Base-by-base conservation (phyloP, 2,113 vertebrate genomes). In the Prunella himalayana region DNA sequence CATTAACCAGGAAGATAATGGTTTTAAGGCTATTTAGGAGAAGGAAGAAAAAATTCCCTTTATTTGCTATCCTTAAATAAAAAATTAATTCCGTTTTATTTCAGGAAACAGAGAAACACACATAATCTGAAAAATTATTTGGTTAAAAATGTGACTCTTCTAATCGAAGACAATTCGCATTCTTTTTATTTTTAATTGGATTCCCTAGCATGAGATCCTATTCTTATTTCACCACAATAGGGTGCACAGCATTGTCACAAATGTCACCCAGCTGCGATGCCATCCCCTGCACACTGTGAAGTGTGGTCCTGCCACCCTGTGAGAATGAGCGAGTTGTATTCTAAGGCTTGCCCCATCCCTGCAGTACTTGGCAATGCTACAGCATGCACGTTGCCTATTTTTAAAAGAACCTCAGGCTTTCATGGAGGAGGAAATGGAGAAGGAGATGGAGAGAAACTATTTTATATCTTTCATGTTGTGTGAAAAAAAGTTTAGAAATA, bases 371-470 rank as follows among this genome's bases (percentile, higher is more conserved):
- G 41, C 63, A 93, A 39, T 6, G 50, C 41, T 76, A 11, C 4
- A 5, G 31, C 35, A 25, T 1, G 14, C 15, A 64, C 0, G 0
- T 7, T 27, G 49, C 8, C 23, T 85, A 5, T 49, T 82, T 82
- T 64, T 14, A 31, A 64, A 88, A 82, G 23, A 68, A 86, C 72
- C 11, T n/a, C 20, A 51, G 25, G 31, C 30, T 88, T 88, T 57
- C 30, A 8, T 19, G 33, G 53, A 76, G 54, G 15, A 82, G 31
- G 33, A 82, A 25, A 13, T 15, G 25, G 41, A 78, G 41, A 18
- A 88, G 35, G 27, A 90, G 27, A 63, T 25, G 49, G 21, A 64
- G 16, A 70, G 23, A 65, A 78, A 53, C n/a, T 59, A 23, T 78
- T 89, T 78, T 17, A 47, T 7, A 94, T 71, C n/a, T 63, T 82